Conservation (phyloP, 35 echinoderm and acorn worm species). For the Diadema setosum region DNA sequence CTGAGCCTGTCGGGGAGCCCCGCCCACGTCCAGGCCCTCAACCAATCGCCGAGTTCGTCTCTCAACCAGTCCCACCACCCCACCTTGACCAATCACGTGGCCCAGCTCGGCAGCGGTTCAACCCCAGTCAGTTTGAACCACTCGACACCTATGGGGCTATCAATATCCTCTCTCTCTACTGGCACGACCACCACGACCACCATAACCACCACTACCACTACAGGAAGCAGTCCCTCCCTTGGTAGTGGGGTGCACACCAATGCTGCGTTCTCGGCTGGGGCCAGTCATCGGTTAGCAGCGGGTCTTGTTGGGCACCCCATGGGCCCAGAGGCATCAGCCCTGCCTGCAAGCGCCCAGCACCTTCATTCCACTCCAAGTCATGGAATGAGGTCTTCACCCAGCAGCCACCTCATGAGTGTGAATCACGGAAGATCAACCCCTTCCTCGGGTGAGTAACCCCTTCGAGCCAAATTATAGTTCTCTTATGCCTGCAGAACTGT, state of each 20-base stretch:
- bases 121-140: slow-evolving; percentile 4
- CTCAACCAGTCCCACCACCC: slow-evolving; percentile 24
- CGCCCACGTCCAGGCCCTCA: neutral
- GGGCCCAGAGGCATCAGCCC: neutral
- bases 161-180: neutral
- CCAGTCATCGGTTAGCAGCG: neutral
- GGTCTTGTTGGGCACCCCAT: neutral
- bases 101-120: neutral
- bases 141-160: neutral
- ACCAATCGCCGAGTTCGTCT: slow-evolving; percentile 49
- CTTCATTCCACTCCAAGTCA: neutral
- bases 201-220: neutral
- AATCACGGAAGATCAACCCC: slow-evolving; percentile 6
- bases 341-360: neutral
- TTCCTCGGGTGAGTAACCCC: neutral
- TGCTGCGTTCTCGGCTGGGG: neutral
- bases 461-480: neutral
- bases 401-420: neutral
- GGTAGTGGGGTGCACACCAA: neutral
- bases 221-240: neutral
- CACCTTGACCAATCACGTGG: neutral
- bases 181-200: neutral
- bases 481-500: no score
- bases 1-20: neutral
- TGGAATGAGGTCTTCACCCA: neutral